Evolutionary conservation across 2,888 invertebrate species (phyloP).

Genomic region (Prosopocoilus inquinatus): DNA sequence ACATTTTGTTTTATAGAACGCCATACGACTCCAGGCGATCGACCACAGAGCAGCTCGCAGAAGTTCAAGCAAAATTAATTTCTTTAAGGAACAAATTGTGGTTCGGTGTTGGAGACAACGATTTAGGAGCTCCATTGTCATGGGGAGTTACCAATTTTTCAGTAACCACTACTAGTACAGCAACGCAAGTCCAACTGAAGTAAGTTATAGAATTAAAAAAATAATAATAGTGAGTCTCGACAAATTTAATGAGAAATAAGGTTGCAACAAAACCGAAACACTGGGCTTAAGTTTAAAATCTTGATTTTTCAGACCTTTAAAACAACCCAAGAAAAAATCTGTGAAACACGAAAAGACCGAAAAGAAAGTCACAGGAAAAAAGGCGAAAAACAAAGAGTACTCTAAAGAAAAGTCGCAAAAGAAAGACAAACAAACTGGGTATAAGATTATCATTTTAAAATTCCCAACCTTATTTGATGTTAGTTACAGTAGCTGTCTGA

Average conservation of each 20-base stretch:
- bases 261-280: neutral
- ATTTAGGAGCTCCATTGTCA: slow-evolving; percentile 56
- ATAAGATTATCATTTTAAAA: slow-evolving; percentile 37
- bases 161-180: slow-evolving; percentile 10
- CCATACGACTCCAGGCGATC: slow-evolving; percentile 4
- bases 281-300: neutral
- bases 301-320: slow-evolving; percentile 5
- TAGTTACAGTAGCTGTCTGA: neutral
- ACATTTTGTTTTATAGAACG: neutral
- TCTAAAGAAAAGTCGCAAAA: slow-evolving; percentile 31
- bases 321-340: slow-evolving; percentile 23
- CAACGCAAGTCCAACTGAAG: slow-evolving; percentile 8
- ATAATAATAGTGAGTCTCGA: too few species aligned
- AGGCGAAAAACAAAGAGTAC: slow-evolving; percentile 26
- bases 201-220: too few species aligned
- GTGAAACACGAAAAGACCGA: slow-evolving; percentile 32
- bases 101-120: slow-evolving; percentile 59
- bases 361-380: slow-evolving; percentile 30
- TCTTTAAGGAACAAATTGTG: slow-evolving; percentile 72
- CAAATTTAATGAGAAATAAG: too few species aligned
- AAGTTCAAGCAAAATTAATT: slow-evolving; percentile 66
- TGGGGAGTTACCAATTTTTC: slow-evolving; percentile 54
- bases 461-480: slow-evolving; percentile 15
- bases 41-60: slow-evolving; percentile 53
- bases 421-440: slow-evolving; percentile 39